Evolutionary conservation across 1,140 invertebrate species (phyloP).

Genomic region (Varroa destructor): DNA sequence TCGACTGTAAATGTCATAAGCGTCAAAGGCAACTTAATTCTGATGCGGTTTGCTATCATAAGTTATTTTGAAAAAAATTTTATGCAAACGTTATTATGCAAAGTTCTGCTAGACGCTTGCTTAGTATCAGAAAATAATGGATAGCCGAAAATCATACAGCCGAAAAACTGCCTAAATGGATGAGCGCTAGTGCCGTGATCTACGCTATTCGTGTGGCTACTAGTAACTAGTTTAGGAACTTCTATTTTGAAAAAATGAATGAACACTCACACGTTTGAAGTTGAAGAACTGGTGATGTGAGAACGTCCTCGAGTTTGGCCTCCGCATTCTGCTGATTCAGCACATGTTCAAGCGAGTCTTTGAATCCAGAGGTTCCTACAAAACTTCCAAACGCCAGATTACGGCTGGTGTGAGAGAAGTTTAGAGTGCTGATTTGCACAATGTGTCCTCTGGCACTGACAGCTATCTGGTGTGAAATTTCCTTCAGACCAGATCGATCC

Average conservation of each 20-base stretch:
- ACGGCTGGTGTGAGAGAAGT: background rate
- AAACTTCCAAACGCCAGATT: conserved; percentile 1
- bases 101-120: no score
- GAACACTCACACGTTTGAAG: conserved; percentile 10
- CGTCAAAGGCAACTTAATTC: no score
- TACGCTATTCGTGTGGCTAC: no score
- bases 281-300: background rate
- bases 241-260: no score
- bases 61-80: no score
- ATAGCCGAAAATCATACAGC: no score
- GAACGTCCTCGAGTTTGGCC: background rate
- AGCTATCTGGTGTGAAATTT: background rate
- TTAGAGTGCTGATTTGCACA: background rate
- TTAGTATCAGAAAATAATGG: no score
- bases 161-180: no score
- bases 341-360: background rate
- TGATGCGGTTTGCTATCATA: no score
- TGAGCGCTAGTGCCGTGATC: no score
- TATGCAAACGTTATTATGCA: no score
- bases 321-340: background rate
- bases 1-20: background rate
- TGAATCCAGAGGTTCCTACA: background rate
- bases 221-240: no score
- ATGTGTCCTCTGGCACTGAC: background rate
- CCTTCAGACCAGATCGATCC: background rate